Conservation (phyloP, 1,140 invertebrate species). For the Drosophila suzukii region DNA sequence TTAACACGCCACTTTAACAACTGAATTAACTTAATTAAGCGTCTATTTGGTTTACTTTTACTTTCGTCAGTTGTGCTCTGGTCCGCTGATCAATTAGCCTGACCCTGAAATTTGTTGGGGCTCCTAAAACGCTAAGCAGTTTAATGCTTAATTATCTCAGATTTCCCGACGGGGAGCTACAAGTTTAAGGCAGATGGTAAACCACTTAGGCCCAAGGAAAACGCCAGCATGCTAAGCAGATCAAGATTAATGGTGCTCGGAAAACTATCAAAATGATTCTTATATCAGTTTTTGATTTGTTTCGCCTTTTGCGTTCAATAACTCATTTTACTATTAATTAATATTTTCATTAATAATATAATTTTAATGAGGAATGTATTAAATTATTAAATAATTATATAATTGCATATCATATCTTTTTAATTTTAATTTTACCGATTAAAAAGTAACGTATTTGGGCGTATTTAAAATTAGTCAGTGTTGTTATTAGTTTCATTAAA, state of each 20-base stretch:
- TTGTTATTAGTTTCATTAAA: too few species aligned
- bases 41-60: conserved; percentile 67
- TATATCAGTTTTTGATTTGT: neutral
- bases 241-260: conserved; percentile 4
- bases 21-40: conserved; percentile 69
- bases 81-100: conserved; percentile 10
- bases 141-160: conserved; percentile 52
- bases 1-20: conserved; percentile 59
- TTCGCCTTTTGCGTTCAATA: neutral
- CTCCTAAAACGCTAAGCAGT: conserved; percentile 27
- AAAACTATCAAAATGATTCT: conserved; percentile 28
- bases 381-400: too few species aligned
- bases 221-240: conserved; percentile 8
- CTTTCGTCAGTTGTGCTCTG: conserved; percentile 46
- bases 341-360: too few species aligned
- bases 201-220: conserved; percentile 4
- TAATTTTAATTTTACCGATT: too few species aligned
- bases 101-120: conserved; percentile 16
- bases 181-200: conserved; percentile 3
- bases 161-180: conserved; percentile 20
- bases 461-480: too few species aligned
- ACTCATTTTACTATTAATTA: too few species aligned
- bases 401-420: too few species aligned
- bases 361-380: too few species aligned
- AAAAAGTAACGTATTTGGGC: too few species aligned